A percentile compares a stretch with the other conserved stretches of the same genome.
phyloP scores from a whole-genome alignment of 2,113 vertebrate genomes.

The Cebidichthys violaceus region DNA sequence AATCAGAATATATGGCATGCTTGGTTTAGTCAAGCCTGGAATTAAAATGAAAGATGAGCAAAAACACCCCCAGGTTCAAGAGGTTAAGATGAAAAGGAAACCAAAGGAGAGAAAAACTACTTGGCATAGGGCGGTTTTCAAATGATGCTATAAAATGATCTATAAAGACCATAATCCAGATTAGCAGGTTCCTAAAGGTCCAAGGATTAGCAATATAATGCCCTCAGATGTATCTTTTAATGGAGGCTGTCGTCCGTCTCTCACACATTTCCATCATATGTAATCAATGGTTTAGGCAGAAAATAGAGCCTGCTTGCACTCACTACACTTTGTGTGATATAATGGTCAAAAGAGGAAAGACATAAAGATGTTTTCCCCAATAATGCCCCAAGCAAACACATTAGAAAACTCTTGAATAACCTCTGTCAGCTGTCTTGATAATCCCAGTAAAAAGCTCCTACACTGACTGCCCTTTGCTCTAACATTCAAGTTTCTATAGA shows the following conservation, averaged over 20 bases:
- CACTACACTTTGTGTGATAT: constrained; percentile 10
- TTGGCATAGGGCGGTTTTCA: constrained; percentile 20
- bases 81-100: constrained; percentile 13
- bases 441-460: constrained; percentile 41
- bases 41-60: not conserved
- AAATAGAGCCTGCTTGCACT: constrained; percentile 26
- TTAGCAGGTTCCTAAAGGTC: constrained; percentile 67
- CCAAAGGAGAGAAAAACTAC: constrained; percentile 23
- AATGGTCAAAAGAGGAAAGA: constrained; percentile 23
- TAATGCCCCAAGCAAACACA: constrained; percentile 31
- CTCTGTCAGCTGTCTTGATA: constrained; percentile 21
- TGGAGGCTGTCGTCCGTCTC: constrained; percentile 46
- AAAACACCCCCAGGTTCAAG: constrained; percentile 1
- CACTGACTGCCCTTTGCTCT: constrained; percentile 12
- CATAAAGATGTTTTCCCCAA: constrained; percentile 37
- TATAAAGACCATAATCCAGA: constrained; percentile 76
- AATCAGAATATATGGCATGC: not conserved
- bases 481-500: constrained; percentile 22
- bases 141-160: constrained; percentile 62
- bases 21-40: not conserved
- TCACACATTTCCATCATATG: constrained; percentile 54
- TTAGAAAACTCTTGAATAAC: constrained; percentile 34
- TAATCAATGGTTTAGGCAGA: constrained; percentile 53
- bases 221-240: constrained; percentile 80
- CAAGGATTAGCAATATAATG: constrained; percentile 78